Base-by-base conservation (phyloP, 2,797 vertebrate species). In the Pteropus rufus region DNA sequence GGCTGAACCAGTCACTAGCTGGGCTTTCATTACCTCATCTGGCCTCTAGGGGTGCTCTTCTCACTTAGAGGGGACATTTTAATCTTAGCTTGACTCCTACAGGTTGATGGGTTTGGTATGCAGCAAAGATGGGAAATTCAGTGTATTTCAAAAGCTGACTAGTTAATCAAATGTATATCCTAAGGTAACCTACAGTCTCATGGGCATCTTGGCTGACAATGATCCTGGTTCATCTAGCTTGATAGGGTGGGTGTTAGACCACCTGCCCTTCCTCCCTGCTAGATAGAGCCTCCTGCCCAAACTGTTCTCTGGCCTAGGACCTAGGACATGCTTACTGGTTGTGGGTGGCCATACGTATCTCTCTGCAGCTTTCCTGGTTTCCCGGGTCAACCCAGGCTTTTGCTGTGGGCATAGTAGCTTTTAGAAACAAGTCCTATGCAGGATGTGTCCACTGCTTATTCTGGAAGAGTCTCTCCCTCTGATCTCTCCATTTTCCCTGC, bases 381-480 rank as follows among this genome's bases (percentile, higher is more conserved):
- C 72, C 65, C 0, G 1, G 54, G 8, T n/a, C 0, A 0, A 21
- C 1, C 1, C 9, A 26, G 12, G 64, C 26, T 56, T 93, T 41
- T n/a, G 65, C 39, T 46, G 2, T 14, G 10, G 31, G 11, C 44
- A 31, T 1, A 58, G 58, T 5, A 29, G 31, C 49, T 76, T 81
- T 18, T 15, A 54, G 65, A 36, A 87, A 23, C 9, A 41, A 67
- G 21, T 5, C n/a, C 80, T 54, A 14, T 10, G 5, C 2, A 2
- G 52, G 58, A 14, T 58, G 1, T 29, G 23, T 7, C 62, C 16
- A 6, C 0, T 54, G 39, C 3, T 15, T 39, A 10, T 81, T 39
- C 49, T 11, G 39, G n/a, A 4, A 15, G 12, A 6, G 34, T 16
- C 24, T 75, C 23, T 10, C n/a, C 14, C 56, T 58, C 12, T 2